Evolutionary conservation across 2,888 invertebrate genomes (phyloP).

Genomic region (Melieria crassipennis): DNA sequence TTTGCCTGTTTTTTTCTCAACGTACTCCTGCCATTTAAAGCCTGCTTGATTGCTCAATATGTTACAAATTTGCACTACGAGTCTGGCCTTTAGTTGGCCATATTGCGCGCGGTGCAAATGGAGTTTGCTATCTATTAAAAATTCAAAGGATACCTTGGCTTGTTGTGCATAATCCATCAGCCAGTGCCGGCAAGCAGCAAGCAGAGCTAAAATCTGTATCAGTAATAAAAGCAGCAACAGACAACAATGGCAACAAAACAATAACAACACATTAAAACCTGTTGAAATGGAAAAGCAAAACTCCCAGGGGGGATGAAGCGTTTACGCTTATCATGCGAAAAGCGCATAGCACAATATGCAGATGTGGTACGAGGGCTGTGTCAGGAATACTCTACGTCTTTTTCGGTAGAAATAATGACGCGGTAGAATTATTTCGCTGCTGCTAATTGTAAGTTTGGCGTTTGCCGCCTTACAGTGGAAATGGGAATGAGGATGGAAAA

Average conservation of each 20-base stretch:
- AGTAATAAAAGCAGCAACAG: constrained; percentile 35
- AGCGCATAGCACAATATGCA: neutral
- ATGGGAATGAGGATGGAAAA: too few relatives aligned
- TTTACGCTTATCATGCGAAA: too few relatives aligned
- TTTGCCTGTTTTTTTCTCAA: neutral
- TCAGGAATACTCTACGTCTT: neutral
- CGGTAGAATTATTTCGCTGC: too few relatives aligned
- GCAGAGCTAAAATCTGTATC: constrained; percentile 46
- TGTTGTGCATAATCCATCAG: constrained; percentile 60
- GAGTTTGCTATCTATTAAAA: constrained; percentile 50
- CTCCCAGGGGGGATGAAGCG: constrained; percentile 9
- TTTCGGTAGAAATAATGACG: too few relatives aligned
- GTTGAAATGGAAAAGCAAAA: constrained; percentile 48
- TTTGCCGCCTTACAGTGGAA: too few relatives aligned
- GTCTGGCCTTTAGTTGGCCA: constrained; percentile 11
- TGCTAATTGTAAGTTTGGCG: too few relatives aligned
- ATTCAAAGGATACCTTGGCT: constrained; percentile 57
- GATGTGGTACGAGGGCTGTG: constrained; percentile 8
- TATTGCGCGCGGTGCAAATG: constrained; percentile 23
- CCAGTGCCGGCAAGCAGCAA: constrained; percentile 55
- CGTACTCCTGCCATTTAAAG: constrained; percentile 9
- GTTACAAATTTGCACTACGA: constrained; percentile 52
- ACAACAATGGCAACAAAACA: constrained; percentile 31
- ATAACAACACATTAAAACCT: constrained; percentile 48
- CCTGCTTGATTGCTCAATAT: constrained; percentile 49